Evolutionary conservation across 2,888 invertebrate species (phyloP).

Genomic region (Thymelicus acteon): DNA sequence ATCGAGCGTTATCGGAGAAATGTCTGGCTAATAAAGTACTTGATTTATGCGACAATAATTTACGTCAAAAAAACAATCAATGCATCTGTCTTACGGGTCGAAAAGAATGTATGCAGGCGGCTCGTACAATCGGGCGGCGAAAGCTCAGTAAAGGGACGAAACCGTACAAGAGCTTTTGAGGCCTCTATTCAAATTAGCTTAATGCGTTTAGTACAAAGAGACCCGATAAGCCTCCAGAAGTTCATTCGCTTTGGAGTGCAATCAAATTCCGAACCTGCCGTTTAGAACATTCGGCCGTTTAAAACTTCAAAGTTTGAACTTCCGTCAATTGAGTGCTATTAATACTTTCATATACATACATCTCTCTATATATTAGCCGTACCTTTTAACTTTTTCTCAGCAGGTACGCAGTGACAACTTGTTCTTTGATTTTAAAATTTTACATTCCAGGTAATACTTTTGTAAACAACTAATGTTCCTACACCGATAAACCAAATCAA

Average conservation of each 20-base stretch:
- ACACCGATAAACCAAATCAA: not conserved
- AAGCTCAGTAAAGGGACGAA: constrained; percentile 74
- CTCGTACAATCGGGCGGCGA: constrained; percentile 74
- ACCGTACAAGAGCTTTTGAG: constrained; percentile 80
- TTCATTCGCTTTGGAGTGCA: constrained; percentile 59
- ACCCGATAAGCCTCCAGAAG: constrained; percentile 75
- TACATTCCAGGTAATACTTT: not conserved
- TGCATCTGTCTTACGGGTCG: constrained; percentile 70
- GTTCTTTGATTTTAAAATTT: too few species aligned
- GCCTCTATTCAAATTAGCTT: constrained; percentile 83
- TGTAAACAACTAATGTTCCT: not conserved
- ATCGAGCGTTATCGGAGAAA: constrained; percentile 24
- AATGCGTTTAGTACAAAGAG: constrained; percentile 80
- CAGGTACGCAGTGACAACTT: too few species aligned
- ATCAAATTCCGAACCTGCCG: constrained; percentile 59
- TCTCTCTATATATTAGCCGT: too few species aligned
- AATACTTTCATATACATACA: too few species aligned
- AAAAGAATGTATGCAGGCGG: constrained; percentile 69
- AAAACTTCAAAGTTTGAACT: constrained; percentile 26
- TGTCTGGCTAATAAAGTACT: constrained; percentile 38
- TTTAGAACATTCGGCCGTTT: constrained; percentile 22
- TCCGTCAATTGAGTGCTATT: constrained; percentile 13
- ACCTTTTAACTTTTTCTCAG: too few species aligned
- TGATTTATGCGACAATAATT: constrained; percentile 36
- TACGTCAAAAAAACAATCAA: constrained; percentile 52